These are phyloP conservation scores for Athetis lepigone DNA, from an alignment of 2,888 invertebrate genomes.

Conservation along the genomic window DNA sequence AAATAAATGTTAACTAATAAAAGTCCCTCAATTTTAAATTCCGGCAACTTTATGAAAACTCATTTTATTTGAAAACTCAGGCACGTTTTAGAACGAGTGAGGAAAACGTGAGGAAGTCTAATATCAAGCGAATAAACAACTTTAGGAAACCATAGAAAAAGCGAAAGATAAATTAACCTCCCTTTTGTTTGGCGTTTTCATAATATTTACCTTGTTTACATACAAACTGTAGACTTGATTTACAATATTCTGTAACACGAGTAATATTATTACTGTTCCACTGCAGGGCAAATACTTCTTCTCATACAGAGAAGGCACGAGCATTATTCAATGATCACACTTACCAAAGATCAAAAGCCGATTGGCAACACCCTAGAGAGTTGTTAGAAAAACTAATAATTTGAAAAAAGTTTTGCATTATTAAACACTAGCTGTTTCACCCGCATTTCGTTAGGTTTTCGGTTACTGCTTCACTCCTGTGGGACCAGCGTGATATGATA, in stretches of 20 bases:
- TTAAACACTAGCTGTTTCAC: too few species aligned
- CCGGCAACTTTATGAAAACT: constrained; percentile 16
- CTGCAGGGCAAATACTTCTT: too few species aligned
- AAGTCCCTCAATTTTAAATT: constrained; percentile 33
- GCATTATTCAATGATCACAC: too few species aligned
- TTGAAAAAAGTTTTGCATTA: too few species aligned
- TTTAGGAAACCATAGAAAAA: constrained; percentile 24
- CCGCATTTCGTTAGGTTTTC: too few species aligned
- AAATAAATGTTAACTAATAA: constrained; percentile 31
- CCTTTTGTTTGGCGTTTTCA: constrained; percentile 7
- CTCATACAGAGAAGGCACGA: not conserved
- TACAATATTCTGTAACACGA: not conserved
- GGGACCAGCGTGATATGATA: too few species aligned
- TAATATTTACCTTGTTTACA: constrained; percentile 17
- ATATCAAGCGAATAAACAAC: constrained; percentile 31
- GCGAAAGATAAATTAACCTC: constrained; percentile 13
- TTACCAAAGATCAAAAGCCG: too few species aligned
- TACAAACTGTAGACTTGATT: not conserved
- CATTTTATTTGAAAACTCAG: constrained; percentile 13
- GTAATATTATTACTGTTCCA: too few species aligned
- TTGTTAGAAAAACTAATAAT: too few species aligned
- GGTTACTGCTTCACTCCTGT: too few species aligned
- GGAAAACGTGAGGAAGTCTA: constrained; percentile 34
- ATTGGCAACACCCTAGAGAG: too few species aligned
- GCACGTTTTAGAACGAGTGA: constrained; percentile 40